Evolutionary conservation across 2,888 invertebrate species (phyloP).

Genomic region (Rutpela maculata): DNA sequence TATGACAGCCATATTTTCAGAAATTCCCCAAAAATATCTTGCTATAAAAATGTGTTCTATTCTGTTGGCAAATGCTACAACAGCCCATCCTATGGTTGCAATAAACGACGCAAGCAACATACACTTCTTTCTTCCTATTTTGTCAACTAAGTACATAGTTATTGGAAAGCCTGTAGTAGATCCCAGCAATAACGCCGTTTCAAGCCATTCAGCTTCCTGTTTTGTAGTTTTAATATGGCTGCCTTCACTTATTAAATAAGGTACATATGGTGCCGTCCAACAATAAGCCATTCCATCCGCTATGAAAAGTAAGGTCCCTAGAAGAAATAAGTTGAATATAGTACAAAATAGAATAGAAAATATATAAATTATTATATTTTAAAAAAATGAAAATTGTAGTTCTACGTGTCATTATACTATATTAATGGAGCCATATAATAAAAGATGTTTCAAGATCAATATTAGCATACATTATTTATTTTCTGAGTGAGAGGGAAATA

Average conservation of each 20-base stretch:
- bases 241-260: constrained; percentile 64
- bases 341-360: background rate
- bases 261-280: constrained; percentile 71
- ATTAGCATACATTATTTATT: no score
- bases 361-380: no score
- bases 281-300: constrained; percentile 73
- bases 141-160: constrained; percentile 66
- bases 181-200: constrained; percentile 63
- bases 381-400: no score
- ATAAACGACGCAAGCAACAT: constrained; percentile 66
- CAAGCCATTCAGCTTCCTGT: constrained; percentile 64
- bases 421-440: no score
- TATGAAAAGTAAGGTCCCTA: constrained; percentile 70
- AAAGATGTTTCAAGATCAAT: no score
- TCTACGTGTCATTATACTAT: no score
- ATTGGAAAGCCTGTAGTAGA: constrained; percentile 65
- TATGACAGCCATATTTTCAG: constrained; percentile 70
- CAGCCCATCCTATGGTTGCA: constrained; percentile 68
- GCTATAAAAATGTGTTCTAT: constrained; percentile 65
- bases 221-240: constrained; percentile 67
- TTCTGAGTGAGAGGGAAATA: no score
- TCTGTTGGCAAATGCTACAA: constrained; percentile 63
- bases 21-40: constrained; percentile 61
- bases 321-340: constrained; percentile 17
- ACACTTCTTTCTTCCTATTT: constrained; percentile 67